A percentile compares a stretch with the other conserved stretches of the same genome.
phyloP scores from a whole-genome alignment of 2,113 vertebrate species.

The Phyllostomus discolor region DNA sequence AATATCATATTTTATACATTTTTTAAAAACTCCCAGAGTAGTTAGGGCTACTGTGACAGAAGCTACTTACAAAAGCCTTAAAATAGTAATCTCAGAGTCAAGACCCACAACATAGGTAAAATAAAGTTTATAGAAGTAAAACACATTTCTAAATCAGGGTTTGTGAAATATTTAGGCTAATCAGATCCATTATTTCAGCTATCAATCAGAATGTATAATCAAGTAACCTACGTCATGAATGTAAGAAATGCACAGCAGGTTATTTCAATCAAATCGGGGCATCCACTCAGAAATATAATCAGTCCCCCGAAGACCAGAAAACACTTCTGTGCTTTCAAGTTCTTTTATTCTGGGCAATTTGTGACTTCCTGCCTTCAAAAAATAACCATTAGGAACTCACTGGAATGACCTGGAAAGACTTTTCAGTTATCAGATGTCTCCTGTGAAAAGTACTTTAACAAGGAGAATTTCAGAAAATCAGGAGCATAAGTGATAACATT shows the following conservation, averaged over 20 bases:
- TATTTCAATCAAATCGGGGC: conserved; percentile 18
- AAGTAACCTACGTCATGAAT: neutral
- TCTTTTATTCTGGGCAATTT: conserved; percentile 36
- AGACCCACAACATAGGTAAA: neutral
- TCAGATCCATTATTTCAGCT: neutral
- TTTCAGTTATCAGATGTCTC: neutral
- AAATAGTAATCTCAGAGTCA: conserved; percentile 13
- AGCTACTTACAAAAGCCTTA: neutral
- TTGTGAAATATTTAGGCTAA: neutral
- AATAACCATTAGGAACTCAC: neutral
- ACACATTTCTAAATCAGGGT: neutral
- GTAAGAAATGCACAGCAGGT: neutral
- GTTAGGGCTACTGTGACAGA: neutral
- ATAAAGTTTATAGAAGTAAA: neutral
- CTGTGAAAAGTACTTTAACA: neutral
- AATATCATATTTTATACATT: neutral
- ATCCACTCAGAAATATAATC: conserved; percentile 10
- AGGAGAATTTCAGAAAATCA: neutral
- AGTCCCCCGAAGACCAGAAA: neutral
- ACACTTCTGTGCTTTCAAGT: neutral
- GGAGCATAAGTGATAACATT: conserved; percentile 11
- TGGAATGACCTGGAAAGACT: neutral
- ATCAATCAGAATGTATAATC: neutral
- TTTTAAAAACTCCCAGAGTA: neutral
- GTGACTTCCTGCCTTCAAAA: conserved; percentile 22